Base-by-base conservation (phyloP, 2,113 vertebrate genomes). In the Paedocypris sp. region DNA sequence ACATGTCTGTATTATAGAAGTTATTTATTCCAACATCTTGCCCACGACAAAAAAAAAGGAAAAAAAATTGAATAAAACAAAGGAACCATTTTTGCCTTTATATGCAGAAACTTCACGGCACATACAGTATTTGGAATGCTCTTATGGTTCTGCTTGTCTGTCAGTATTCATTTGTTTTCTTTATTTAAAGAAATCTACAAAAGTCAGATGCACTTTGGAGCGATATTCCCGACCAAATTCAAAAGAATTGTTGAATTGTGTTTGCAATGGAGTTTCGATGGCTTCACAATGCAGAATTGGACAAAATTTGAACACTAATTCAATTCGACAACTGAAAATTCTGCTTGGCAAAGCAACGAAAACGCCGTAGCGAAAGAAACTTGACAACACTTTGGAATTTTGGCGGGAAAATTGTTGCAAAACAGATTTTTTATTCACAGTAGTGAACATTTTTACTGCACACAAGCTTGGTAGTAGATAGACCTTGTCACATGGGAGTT, bases 1-100 rank as follows among this genome's bases (percentile, higher is more conserved):
- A 67, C 39, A n/a, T 28, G 28, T 51, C 29, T 67, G 69, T 71
- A 54, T 62, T 47, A 18, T 47, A 33, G 47, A 50, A 35, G 3
- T 16, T 12, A 33, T 23, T 29, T 58, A 19, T 53, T 28, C 5
- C 3, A 6, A 20, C 28, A 42, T 43, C 56, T 36, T 53, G 31
- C 36, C n/a, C 11, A 16, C 5, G 41, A 60, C 29, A 29, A 48
- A n/a, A 28, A 26, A 28, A 46, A 31, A 25, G 22, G 4, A 31
- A 35, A 29, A 35, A 2, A 13, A 18, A 33, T 5, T 10, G 15
- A 13, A 50, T 38, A 39, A 28, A 20, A 4, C 23, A 13, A 3
- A 3, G n/a, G 35, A 3, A 41, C 3, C n/a, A n/a, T n/a, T 39
- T 41, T n/a, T 32, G 23, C 23, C 25, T 43, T 52, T 13, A 29